Evolutionary conservation across 2,888 invertebrate species (phyloP).

Genomic region (Oithona nana): DNA sequence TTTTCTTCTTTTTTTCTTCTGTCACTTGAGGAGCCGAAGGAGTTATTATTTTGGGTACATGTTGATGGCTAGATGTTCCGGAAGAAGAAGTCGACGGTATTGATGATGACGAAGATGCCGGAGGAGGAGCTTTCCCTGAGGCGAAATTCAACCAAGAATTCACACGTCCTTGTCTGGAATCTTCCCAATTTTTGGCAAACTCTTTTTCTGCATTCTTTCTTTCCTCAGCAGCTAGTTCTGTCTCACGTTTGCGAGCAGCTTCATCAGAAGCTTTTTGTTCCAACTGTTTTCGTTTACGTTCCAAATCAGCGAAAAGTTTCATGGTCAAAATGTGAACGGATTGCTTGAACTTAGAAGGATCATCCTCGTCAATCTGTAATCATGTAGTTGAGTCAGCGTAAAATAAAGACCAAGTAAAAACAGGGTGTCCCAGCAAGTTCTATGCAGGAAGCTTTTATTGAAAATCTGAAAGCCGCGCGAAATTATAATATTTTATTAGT

Average conservation of each 20-base stretch:
- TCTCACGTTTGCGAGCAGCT: constrained; percentile 76
- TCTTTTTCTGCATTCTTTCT: constrained; percentile 39
- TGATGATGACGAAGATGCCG: too few species aligned
- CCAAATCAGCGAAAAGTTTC: constrained; percentile 92
- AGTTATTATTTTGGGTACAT: not conserved
- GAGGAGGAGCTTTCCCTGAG: constrained; percentile 17
- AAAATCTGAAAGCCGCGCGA: too few species aligned
- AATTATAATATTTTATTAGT: too few species aligned
- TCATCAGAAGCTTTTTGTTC: constrained; percentile 39
- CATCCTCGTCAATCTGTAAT: constrained; percentile 44
- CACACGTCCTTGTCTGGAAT: constrained; percentile 73
- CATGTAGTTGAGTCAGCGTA: too few species aligned
- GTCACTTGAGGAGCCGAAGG: constrained; percentile 34
- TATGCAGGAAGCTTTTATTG: too few species aligned
- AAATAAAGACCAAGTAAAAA: too few species aligned
- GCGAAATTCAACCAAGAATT: constrained; percentile 75
- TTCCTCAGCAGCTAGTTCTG: constrained; percentile 80
- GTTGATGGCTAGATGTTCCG: too few species aligned
- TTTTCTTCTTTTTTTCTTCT: constrained; percentile 59
- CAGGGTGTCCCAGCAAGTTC: too few species aligned
- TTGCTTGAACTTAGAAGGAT: constrained; percentile 44
- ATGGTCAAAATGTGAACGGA: constrained; percentile 95
- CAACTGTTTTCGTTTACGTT: constrained; percentile 40
- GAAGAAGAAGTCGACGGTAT: not conserved
- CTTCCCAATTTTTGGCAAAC: constrained; percentile 89